Base-by-base conservation (phyloP, 2,888 invertebrate species). In the Temnothorax ravouxi region DNA sequence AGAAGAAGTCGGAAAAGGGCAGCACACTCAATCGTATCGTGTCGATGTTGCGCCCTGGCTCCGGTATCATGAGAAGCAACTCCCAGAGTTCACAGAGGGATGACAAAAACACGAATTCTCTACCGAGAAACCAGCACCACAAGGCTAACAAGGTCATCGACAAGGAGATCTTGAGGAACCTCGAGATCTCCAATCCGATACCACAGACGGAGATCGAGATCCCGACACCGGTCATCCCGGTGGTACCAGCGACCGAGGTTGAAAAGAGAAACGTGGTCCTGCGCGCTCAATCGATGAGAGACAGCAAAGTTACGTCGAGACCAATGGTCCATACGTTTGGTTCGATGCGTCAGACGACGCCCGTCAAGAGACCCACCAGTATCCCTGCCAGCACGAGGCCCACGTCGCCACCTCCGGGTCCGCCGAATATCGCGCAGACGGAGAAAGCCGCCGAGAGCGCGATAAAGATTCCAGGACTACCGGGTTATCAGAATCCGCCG, bases 171-270 rank as follows among this genome's bases (percentile, higher is more conserved):
- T 93, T 98, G 75, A 96, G 97, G 72, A 97, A 96, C 81, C 95
- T 98, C 74, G 97, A 98, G 93, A 98, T 98, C 91, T 98, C 98
- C 0, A 96, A 97, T 91, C 98, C 98, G 0, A 98, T 98, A 89
- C 96, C 97, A 0, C 97, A 97, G 92, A 96, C 96, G 82, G 96
- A 96, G 71, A 97, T 97, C 13, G 96, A 96, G 66, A 92, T 97
- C 2, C 95, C 96, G 0, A 95, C 96, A 11, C 96, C 95, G 18
- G 96, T 96, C 0, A 95, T 97, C 0, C 96, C 97, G 0, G 96
- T 97, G 0, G 95, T 95, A 0, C 96, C 88, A 0, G 95, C 89
- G 95, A 95, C 4, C 95, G 96, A 91, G 95, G 96, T 64, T 95
- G 96, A 96, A 18, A 95, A 96, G 61, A 96, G 96, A 71, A 94